Conservation (phyloP, 1,140 invertebrate genomes). For the Ctenoplectra terminalis region DNA sequence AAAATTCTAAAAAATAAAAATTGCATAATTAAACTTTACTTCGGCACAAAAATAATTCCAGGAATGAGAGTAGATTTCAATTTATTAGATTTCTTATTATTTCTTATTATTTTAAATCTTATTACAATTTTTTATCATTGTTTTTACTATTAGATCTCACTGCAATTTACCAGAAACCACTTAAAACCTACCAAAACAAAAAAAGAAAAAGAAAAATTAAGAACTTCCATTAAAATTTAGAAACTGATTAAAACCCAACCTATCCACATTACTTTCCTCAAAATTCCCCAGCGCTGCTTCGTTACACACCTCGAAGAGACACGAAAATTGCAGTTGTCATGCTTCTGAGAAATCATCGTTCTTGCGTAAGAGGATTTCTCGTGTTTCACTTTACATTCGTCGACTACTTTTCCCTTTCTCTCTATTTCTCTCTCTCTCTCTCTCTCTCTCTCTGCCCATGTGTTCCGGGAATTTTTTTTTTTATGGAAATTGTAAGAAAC, state of each 20-base stretch:
- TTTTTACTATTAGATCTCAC: too few relatives aligned
- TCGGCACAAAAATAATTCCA: too few relatives aligned
- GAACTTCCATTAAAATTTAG: not conserved
- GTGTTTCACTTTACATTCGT: conserved; percentile 17
- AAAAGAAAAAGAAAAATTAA: not conserved
- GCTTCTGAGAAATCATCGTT: not conserved
- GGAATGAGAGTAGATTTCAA: too few relatives aligned
- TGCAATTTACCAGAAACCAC: too few relatives aligned
- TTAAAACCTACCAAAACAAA: not conserved
- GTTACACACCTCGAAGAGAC: not conserved
- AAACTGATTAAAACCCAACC: not conserved
- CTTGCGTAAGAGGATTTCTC: conserved; percentile 27
- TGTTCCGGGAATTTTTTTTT: not conserved
- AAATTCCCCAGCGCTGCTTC: not conserved
- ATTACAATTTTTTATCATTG: too few relatives aligned
- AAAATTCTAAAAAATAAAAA: too few relatives aligned
- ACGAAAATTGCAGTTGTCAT: not conserved
- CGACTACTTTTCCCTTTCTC: not conserved
- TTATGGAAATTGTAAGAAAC: conserved; percentile 25
- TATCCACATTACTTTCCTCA: not conserved
- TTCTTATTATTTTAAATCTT: too few relatives aligned
- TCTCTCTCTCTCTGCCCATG: not conserved
- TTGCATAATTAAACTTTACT: too few relatives aligned
- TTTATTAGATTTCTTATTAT: too few relatives aligned
- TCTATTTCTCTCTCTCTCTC: not conserved